These are phyloP conservation scores for Hystrix cristata DNA, from an alignment of 2,113 vertebrate species.

Conservation along the genomic window DNA sequence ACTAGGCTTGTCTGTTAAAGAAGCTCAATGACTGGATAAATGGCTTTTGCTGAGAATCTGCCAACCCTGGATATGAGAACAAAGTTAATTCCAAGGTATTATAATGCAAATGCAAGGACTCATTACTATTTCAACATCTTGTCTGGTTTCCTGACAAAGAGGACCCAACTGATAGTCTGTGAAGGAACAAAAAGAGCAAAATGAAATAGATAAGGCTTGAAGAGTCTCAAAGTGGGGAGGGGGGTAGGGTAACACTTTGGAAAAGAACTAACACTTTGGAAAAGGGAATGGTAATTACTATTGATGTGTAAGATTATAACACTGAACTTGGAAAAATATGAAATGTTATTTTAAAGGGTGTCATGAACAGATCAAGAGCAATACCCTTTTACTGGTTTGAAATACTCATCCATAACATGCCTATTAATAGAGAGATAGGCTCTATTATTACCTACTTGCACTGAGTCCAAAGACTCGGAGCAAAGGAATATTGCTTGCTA, in stretches of 20 bases:
- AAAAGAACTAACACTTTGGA: not conserved
- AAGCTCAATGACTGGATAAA: not conserved
- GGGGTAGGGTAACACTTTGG: not conserved
- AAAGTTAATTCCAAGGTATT: conserved; percentile 42
- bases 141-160: not conserved
- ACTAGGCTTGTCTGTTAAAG: not conserved
- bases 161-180: not conserved
- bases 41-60: not conserved
- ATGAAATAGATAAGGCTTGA: conserved; percentile 42
- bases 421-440: not conserved
- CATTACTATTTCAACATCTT: conserved; percentile 62
- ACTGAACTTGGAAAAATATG: not conserved
- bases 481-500: not conserved
- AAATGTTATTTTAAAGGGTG: not conserved
- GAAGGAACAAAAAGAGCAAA: conserved; percentile 3
- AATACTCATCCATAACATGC: not conserved
- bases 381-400: not conserved
- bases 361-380: not conserved
- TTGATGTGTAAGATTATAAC: not conserved
- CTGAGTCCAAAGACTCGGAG: conserved; percentile 39
- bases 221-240: not conserved
- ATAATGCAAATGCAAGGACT: conserved; percentile 8
- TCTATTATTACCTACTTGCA: conserved; percentile 9
- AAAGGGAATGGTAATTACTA: not conserved
- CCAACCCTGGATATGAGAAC: not conserved